Evolutionary conservation across 2,888 invertebrate genomes (phyloP), one percentile per base, ranked within the genome.

Genomic region (Drosophila merina): DNA sequence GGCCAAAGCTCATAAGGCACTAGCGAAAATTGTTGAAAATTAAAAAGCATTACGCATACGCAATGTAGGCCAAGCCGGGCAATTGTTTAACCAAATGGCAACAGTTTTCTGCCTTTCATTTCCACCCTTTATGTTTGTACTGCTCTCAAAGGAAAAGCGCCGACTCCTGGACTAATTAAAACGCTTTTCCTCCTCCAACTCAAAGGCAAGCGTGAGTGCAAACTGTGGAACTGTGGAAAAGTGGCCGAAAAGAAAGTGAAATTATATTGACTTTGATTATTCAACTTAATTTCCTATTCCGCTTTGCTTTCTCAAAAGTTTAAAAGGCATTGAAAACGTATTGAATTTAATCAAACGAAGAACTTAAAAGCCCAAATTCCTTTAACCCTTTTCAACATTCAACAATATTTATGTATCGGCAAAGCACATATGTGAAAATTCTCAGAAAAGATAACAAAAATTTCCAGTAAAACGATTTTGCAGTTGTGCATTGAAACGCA

Each of bases 261-360:
- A 73, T 82, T 82, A 60, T 82, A 81, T 87, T 87, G 82, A 82
- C 87, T 87, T 82, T 82, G 87, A 82, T 82, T 72, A 77, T 70
- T 52, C 59, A 77, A 82, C 73, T 83, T 64, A 86, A 83, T 83
- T 82, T 60, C 45, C 30, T 9, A 31, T 63, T 72, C 76, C 49
- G 52, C 51, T 63, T 49, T 56, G 20, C 33, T 50, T 38, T 10
- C 6, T n/a, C 5, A n/a, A n/a, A 14, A 20, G 42, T 42, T n/a
- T 12, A 36, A 36, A 36, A 8, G 25, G 25, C 14, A 14, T 14
- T 14, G 14, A 14, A 44, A 42, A 42, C 10, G 25, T n/a, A 0
- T 2, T 42, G 42, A 8, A 36, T 45, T 45, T 14, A 36, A 8
- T 28, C 45, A 38, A 63, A 63, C 51, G 44, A 64, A 31, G 31